Base-by-base conservation (phyloP, 2,113 vertebrate species). In the Eclectus roratus region DNA sequence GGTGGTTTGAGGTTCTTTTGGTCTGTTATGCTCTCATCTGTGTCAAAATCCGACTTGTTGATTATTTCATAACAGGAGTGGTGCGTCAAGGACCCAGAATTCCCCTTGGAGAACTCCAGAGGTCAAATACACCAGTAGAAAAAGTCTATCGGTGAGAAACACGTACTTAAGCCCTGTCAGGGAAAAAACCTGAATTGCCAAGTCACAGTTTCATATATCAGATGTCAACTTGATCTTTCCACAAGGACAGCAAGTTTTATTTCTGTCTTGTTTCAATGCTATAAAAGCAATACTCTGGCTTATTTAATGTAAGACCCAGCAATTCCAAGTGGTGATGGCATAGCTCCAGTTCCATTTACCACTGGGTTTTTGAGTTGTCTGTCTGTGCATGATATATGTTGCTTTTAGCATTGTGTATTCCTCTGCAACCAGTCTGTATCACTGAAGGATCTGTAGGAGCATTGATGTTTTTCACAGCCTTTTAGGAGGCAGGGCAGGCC, bases 71-170 rank as follows among this genome's bases (percentile, higher is more conserved):
- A 68, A 87, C 96, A 99, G 99, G 98, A 95, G 97, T 98, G 66
- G 84, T 98, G 46, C 97, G 98, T 84, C 98, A 98, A 49, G 92
- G 96, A 39, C 95, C 97, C 91, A 98, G 98, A 88, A 97, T 98
- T 76, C 99, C 98, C 31, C 91, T 98, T 33, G 99, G 98, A 96
- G 99, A 99, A n/a, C 97, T 98, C 10, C 98, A 99, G 91, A 98
- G 98, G 93, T 96, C 98, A 66, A 98, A 98, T 85, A 97, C 98
- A 3, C 97, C 98, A 0, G 94, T 98, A 7, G 99, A 99, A 95
- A 98, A 98, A 96, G 97, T 98, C 87, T 99, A 99, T 97, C 99
- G 99, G 99, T 99, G 98, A 99, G 99, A 92, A 61, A 66, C 61
- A 29, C 55, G 2, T 78, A 31, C 20, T 49, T 39, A 76, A 80